A percentile compares a stretch with the other conserved stretches of the same genome.
phyloP scores from a whole-genome alignment of 2,113 vertebrate species.

The Cathartes aura region DNA sequence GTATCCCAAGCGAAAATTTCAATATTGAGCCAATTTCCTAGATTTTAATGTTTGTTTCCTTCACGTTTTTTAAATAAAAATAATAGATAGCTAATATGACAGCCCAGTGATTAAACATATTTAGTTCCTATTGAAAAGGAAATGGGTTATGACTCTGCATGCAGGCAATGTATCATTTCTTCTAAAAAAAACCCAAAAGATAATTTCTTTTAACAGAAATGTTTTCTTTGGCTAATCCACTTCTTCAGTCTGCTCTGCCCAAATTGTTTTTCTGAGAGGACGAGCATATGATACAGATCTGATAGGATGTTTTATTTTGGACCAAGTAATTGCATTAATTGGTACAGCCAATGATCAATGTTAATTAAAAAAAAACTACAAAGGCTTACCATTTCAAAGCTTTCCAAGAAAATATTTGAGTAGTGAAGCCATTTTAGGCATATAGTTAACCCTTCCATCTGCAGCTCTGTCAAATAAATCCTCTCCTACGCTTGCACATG shows the following conservation, averaged over 20 bases:
- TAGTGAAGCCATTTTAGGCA: neutral
- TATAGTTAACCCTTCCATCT: conserved; percentile 25
- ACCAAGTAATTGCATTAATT: conserved; percentile 51
- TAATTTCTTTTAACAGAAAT: conserved; percentile 34
- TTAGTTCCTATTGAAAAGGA: conserved; percentile 65
- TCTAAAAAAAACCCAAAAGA: neutral
- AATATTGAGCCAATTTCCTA: conserved; percentile 11
- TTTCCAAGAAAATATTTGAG: conserved; percentile 19
- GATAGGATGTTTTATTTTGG: conserved; percentile 33
- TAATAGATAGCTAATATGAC: conserved; percentile 44
- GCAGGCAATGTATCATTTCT: conserved; percentile 25
- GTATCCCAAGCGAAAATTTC: neutral
- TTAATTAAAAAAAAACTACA: conserved; percentile 27
- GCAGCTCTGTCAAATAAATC: neutral
- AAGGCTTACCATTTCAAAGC: conserved; percentile 35
- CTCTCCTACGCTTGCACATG: neutral
- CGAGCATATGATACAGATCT: conserved; percentile 7
- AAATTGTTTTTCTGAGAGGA: conserved; percentile 36
- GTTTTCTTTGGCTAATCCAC: conserved; percentile 37
- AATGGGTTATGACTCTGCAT: conserved; percentile 40
- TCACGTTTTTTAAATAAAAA: conserved; percentile 48
- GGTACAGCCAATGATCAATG: conserved; percentile 9
- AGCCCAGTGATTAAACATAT: conserved; percentile 52
- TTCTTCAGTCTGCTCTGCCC: conserved; percentile 17
- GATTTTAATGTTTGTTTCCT: neutral